Evolutionary conservation across 1,140 invertebrate genomes (phyloP), one percentile per base, ranked within the genome.

Genomic region (Saccostrea echinata): DNA sequence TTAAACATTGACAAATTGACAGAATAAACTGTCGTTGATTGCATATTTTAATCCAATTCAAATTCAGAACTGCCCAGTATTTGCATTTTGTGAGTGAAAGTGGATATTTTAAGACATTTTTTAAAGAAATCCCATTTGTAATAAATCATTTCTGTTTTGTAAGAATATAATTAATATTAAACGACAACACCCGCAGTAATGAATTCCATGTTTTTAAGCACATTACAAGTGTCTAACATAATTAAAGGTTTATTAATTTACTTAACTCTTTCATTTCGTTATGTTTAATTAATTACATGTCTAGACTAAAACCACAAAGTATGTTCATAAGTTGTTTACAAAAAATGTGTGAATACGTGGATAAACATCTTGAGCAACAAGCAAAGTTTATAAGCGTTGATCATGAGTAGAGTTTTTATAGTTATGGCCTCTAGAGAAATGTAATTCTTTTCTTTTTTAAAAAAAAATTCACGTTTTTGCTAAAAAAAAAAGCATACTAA

Each of bases 171-270:
- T 76, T 76, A 76, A 76, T 30, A 76, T 30, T 76, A 1, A 8
- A 76, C 13, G 24, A 76, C 30, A 33, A 12, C 68, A 76, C 68
- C 11, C 12, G 8, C 13, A 27, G 27, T 76, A 76, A 76, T 76
- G 24, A 76, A 76, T 76, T 33, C 68, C 68, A 76, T 76, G 68
- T 76, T 76, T 27, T 76, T 24, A 30, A 76, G 68, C 24, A 76
- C 68, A 76, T 16, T 16, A 16, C 68, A 76, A 76, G 43, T 43
- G 9, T 4, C 27, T 76, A 27, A 76, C 68, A 76, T 76, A 76
- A 76, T 76, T 76, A 76, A 76, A 76, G 27, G 27, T 76, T 76
- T 30, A 76, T 76, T 76, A 76, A 76, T 76, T 76, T 30, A 64
- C 24, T 64, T n/a, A 76, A 76, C 27, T 76, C 68, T 30, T 76